Conservation (phyloP, 2,888 invertebrate genomes). For the Athetis lepigone region DNA sequence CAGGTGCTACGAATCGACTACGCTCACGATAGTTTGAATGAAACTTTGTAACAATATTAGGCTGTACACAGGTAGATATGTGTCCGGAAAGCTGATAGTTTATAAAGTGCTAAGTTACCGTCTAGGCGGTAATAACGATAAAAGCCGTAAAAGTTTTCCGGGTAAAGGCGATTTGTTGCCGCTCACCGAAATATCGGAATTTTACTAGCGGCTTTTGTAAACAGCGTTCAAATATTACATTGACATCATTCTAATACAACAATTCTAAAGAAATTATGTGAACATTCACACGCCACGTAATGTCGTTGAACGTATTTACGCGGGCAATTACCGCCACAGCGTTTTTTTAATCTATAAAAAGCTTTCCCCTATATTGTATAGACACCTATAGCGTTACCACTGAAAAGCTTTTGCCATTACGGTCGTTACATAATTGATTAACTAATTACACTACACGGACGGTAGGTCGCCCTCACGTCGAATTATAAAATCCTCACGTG, state of each 20-base stretch:
- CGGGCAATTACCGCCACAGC: constrained; percentile 56
- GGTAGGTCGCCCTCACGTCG: constrained; percentile 59
- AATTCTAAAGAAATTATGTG: constrained; percentile 14
- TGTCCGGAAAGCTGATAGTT: constrained; percentile 37
- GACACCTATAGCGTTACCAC: constrained; percentile 49
- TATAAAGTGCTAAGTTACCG: constrained; percentile 50
- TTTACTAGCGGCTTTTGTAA: constrained; percentile 7
- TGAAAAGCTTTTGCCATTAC: constrained; percentile 62
- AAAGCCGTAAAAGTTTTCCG: constrained; percentile 37
- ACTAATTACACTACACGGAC: constrained; percentile 75
- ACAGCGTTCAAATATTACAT: not conserved
- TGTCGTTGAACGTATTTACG: constrained; percentile 53
- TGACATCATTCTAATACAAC: not conserved
- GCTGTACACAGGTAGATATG: constrained; percentile 32
- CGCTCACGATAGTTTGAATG: constrained; percentile 69
- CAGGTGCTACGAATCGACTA: constrained; percentile 73
- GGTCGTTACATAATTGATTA: constrained; percentile 77
- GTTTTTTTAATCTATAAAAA: constrained; percentile 62
- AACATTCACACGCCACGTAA: constrained; percentile 41
- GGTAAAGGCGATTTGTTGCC: constrained; percentile 21
- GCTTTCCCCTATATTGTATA: constrained; percentile 50
- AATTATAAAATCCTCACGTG: constrained; percentile 67
- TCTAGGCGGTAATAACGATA: constrained; percentile 24
- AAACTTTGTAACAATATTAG: constrained; percentile 66
- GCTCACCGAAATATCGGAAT: constrained; percentile 10